A percentile compares a stretch with the other conserved stretches of the same genome.
Conservation (phyloP, 2,888 invertebrate species). For the Pachydiplax longipennis region DNA sequence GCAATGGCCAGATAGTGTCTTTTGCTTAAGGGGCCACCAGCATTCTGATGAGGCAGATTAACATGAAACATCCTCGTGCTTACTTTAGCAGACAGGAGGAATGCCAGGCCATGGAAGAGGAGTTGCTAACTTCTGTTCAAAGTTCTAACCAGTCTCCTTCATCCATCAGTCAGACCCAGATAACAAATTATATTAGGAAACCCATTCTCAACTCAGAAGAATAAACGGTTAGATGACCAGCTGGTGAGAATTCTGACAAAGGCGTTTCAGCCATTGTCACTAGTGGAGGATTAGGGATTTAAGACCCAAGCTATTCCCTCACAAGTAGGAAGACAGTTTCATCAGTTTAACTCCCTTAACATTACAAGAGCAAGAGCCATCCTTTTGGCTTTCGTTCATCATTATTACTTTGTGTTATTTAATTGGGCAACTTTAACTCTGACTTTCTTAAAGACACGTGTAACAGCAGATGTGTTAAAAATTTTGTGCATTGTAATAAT, state of each 20-base stretch:
- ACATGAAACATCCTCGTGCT: not conserved
- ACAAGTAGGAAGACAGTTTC: not conserved
- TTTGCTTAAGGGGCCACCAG: not conserved
- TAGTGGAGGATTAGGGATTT: not conserved
- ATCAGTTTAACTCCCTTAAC: not conserved
- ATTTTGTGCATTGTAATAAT: too few relatives aligned
- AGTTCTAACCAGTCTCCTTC: not conserved
- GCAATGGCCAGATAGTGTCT: not conserved
- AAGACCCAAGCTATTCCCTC: not conserved
- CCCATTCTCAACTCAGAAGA: not conserved
- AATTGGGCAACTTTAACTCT: too few relatives aligned
- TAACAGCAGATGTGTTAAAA: too few relatives aligned
- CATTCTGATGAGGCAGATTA: not conserved
- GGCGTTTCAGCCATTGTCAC: not conserved
- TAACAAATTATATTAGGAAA: not conserved
- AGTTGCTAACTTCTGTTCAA: not conserved
- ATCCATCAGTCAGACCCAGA: not conserved
- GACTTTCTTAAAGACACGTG: too few relatives aligned
- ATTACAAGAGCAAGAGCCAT: not conserved
- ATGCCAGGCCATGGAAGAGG: not conserved
- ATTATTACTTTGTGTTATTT: too few relatives aligned
- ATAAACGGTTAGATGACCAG: not conserved
- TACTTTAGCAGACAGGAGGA: not conserved
- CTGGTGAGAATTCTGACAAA: not conserved
- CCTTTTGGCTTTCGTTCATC: too few relatives aligned